Conservation (phyloP, 2,113 vertebrate genomes). For the Burhinus oedicnemus region DNA sequence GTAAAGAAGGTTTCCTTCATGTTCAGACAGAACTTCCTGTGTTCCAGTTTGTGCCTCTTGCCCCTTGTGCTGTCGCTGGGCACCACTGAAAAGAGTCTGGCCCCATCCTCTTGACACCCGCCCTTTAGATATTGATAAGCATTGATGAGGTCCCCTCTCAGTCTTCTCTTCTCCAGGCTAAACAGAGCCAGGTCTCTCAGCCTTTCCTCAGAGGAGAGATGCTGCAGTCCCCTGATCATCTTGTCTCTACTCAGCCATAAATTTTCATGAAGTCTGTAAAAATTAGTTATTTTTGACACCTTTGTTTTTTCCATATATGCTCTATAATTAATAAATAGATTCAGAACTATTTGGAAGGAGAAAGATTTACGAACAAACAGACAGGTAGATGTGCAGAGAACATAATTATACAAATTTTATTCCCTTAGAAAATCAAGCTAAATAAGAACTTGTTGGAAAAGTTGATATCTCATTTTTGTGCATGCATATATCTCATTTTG, state of each 20-base stretch:
- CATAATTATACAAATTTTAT: background rate
- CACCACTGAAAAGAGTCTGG: no score
- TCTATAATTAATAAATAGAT: background rate
- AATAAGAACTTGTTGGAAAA: background rate
- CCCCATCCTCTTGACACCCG: no score
- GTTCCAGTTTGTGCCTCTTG: no score
- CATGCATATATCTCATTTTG: background rate
- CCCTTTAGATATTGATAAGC: no score
- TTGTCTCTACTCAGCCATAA: background rate
- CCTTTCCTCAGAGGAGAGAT: no score
- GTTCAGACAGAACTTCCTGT: no score
- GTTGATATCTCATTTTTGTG: background rate
- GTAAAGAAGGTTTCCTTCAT: no score
- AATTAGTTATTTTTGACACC: background rate
- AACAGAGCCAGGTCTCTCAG: no score
- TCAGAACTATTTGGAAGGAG: background rate
- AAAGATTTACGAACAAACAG: background rate
- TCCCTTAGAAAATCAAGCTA: background rate
- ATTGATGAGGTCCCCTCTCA: no score
- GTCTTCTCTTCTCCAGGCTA: no score
- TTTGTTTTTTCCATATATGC: background rate
- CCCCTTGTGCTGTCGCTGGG: no score
- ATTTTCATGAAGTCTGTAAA: background rate
- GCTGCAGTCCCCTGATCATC: no score
- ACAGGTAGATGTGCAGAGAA: background rate